A percentile compares a stretch with the other conserved stretches of the same genome.
These are phyloP conservation scores for Plusia festucae DNA, from an alignment of 2,888 invertebrate species.

Conservation along the genomic window DNA sequence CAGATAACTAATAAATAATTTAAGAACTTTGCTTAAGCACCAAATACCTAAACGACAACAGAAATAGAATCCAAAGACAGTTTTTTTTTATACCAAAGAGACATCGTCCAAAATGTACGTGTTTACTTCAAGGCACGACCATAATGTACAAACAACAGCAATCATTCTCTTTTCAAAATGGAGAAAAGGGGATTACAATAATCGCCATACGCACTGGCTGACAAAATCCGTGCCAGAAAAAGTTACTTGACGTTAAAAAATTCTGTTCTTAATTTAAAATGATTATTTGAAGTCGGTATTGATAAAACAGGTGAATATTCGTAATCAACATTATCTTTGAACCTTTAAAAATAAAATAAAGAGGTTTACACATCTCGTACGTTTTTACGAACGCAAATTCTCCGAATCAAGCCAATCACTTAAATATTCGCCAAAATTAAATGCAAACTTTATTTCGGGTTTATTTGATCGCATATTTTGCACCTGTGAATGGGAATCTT, in stretches of 20 bases:
- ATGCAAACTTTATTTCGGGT: conserved; percentile 17
- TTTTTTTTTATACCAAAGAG: not conserved
- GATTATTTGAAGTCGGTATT: not conserved
- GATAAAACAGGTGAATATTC: conserved; percentile 1
- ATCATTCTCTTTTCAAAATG: not conserved
- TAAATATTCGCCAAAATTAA: conserved; percentile 33
- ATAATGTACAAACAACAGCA: not conserved
- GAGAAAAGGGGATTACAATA: conserved; percentile 1
- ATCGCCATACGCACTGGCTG: not conserved
- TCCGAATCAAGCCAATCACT: conserved; percentile 21
- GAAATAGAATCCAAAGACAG: too few relatives aligned
- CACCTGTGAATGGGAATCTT: not conserved
- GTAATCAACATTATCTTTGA: not conserved
- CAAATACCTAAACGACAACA: too few relatives aligned
- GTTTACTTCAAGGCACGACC: not conserved
- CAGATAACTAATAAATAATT: too few relatives aligned
- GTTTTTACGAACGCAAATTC: conserved; percentile 8
- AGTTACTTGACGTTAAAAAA: not conserved
- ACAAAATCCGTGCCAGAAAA: conserved; percentile 1
- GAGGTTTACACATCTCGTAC: not conserved
- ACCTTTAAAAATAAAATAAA: not conserved
- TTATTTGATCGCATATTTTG: conserved; percentile 9
- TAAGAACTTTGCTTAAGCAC: too few relatives aligned
- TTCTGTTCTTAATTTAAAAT: conserved; percentile 1
- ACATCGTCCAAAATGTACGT: not conserved